These are phyloP conservation scores for Harpalus rufipes DNA, from an alignment of 2,888 invertebrate species.

Conservation along the genomic window DNA sequence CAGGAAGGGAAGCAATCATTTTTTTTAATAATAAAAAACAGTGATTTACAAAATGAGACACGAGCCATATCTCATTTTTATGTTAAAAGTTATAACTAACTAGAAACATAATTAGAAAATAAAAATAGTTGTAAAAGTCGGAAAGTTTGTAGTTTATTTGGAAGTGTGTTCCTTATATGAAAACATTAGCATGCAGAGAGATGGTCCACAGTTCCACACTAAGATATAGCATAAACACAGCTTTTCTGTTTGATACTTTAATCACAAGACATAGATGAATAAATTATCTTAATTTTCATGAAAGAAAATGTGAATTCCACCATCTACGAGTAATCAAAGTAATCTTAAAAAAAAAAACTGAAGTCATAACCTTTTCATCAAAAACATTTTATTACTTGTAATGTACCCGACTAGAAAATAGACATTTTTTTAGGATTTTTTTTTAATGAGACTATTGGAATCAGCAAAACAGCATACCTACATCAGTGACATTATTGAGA, in stretches of 20 bases:
- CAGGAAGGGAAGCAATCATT: not conserved
- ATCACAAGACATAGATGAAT: conserved; percentile 32
- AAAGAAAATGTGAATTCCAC: conserved; percentile 13
- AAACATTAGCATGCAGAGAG: conserved; percentile 51
- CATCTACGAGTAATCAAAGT: too few relatives aligned
- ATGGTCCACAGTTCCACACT: not conserved
- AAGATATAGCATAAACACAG: not conserved
- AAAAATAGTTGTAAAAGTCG: conserved; percentile 51
- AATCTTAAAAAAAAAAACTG: too few relatives aligned
- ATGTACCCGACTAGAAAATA: too few relatives aligned
- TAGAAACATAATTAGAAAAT: conserved; percentile 44
- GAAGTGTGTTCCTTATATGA: conserved; percentile 51
- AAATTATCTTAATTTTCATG: conserved; percentile 31
- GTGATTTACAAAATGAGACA: not conserved
- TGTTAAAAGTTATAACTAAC: conserved; percentile 16
- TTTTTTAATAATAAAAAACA: conserved; percentile 1
- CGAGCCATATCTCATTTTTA: conserved; percentile 20
- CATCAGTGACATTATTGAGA: too few relatives aligned
- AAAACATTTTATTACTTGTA: too few relatives aligned
- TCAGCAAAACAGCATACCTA: too few relatives aligned
- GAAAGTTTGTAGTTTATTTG: conserved; percentile 53
- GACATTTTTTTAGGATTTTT: too few relatives aligned
- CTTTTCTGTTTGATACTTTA: conserved; percentile 14
- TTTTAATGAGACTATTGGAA: too few relatives aligned
- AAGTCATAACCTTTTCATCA: too few relatives aligned